phyloP scores from a whole-genome alignment of 2,113 vertebrate species.

The Quiscalus mexicanus region DNA sequence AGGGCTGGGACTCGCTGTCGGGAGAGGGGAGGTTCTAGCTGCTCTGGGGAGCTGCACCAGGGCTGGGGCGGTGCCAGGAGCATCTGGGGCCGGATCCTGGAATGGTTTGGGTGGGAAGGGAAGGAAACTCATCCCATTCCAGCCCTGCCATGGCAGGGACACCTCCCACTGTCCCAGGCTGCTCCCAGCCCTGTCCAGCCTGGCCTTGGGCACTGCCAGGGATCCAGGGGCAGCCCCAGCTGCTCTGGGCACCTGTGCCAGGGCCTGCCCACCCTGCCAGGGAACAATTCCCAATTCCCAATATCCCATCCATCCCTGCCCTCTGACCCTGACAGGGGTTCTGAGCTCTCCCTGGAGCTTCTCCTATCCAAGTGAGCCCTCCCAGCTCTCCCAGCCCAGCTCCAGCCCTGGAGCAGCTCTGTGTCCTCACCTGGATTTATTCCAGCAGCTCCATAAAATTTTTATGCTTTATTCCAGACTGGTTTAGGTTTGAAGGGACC shows the following conservation, averaged over 20 bases:
- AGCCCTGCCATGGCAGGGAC: not conserved
- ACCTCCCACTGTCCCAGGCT: not conserved
- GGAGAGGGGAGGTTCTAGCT: not conserved
- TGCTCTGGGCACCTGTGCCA: too few species aligned
- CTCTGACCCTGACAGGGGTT: too few species aligned
- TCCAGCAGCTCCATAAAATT: not conserved
- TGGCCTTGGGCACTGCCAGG: too few species aligned
- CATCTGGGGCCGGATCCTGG: not conserved
- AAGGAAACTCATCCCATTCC: not conserved
- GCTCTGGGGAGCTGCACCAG: not conserved
- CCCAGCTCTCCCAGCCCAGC: not conserved
- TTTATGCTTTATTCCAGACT: not conserved
- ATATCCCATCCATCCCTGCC: too few species aligned
- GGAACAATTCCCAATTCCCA: too few species aligned
- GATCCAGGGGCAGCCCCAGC: too few species aligned
- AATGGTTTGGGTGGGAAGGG: not conserved
- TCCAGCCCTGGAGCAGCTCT: not conserved
- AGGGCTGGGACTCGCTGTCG: not conserved
- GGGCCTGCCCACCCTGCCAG: too few species aligned
- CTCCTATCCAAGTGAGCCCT: not conserved
- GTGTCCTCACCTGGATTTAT: too few species aligned
- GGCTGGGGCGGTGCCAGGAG: rapidly evolving
- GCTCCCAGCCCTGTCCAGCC: too few species aligned
- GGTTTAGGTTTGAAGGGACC: not conserved
- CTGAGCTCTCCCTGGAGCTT: not conserved